Conservation (phyloP, 2,113 vertebrate genomes). For the Amazona vittata region DNA sequence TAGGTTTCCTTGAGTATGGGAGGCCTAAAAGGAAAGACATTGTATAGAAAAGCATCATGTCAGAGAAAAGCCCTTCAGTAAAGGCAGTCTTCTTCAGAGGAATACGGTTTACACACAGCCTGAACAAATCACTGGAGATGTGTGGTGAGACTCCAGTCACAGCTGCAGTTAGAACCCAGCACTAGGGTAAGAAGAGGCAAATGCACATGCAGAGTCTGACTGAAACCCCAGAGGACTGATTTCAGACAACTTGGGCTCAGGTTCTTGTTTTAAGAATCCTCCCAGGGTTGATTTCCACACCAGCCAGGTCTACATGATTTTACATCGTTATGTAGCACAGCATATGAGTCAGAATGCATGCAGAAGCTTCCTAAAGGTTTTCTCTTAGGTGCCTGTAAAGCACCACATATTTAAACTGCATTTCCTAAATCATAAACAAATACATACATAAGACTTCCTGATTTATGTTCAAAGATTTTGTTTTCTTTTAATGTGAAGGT, state of each 20-base stretch:
- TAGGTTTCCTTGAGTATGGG: not conserved
- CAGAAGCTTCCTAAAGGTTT: not conserved
- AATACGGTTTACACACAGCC: not conserved
- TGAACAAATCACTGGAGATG: not conserved
- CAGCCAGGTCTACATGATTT: not conserved
- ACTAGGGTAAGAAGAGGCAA: rapidly evolving
- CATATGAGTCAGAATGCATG: not conserved
- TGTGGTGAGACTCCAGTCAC: not conserved
- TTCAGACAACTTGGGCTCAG: not conserved
- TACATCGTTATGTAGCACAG: not conserved
- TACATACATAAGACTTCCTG: not conserved
- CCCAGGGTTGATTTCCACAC: not conserved
- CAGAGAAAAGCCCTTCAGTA: not conserved
- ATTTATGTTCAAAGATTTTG: not conserved
- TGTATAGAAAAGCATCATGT: not conserved
- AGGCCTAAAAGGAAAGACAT: not conserved
- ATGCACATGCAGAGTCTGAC: not conserved
- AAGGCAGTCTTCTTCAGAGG: not conserved
- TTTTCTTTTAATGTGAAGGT: not conserved
- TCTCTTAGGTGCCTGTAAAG: not conserved
- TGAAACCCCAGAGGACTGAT: not conserved
- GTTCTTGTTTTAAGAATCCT: not conserved
- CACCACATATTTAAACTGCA: not conserved
- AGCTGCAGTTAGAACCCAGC: not conserved
- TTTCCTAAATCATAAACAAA: conserved; percentile 10